A percentile compares a stretch with the other conserved stretches of the same genome.
Conservation (phyloP, 2,888 invertebrate species). For the Troides helena region DNA sequence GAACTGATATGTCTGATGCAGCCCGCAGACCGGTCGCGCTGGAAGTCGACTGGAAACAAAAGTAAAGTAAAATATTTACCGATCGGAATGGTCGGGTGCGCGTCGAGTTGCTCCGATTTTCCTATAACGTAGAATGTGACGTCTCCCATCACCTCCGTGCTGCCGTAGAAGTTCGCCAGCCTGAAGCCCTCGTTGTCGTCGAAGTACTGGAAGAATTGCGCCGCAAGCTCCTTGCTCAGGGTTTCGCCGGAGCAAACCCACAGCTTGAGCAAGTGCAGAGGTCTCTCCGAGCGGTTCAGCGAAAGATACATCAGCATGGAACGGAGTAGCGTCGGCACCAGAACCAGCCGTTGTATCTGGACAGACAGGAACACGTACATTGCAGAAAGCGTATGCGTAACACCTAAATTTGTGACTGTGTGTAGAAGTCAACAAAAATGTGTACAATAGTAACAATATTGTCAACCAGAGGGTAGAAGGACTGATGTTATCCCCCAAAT, state of each 20-base stretch:
- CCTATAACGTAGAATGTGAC: slow-evolving; percentile 89
- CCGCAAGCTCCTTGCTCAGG: slow-evolving; percentile 84
- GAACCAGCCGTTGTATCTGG: slow-evolving; percentile 88
- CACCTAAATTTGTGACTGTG: too few relatives aligned
- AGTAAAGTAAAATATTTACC: slow-evolving; percentile 73
- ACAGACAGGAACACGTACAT: not conserved
- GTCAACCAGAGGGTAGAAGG: too few relatives aligned
- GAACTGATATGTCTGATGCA: too few relatives aligned
- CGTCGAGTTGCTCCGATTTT: slow-evolving; percentile 80
- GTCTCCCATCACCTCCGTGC: slow-evolving; percentile 95
- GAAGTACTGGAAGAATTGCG: slow-evolving; percentile 88
- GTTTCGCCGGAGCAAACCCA: slow-evolving; percentile 95
- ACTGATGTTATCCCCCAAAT: too few relatives aligned
- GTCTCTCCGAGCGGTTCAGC: slow-evolving; percentile 77
- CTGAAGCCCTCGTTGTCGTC: slow-evolving; percentile 80
- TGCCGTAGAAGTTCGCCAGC: slow-evolving; percentile 94
- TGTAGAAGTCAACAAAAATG: too few relatives aligned
- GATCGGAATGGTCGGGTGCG: slow-evolving; percentile 87
- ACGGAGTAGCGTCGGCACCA: slow-evolving; percentile 91
- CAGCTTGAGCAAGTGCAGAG: slow-evolving; percentile 82
- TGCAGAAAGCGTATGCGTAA: too few relatives aligned
- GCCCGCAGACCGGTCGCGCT: too few relatives aligned
- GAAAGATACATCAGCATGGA: slow-evolving; percentile 88
- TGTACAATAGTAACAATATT: too few relatives aligned
- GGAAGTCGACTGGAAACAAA: too few relatives aligned